These are phyloP conservation scores for Motacilla tschutschensis DNA, from an alignment of 2,113 vertebrate species.

Conservation along the genomic window DNA sequence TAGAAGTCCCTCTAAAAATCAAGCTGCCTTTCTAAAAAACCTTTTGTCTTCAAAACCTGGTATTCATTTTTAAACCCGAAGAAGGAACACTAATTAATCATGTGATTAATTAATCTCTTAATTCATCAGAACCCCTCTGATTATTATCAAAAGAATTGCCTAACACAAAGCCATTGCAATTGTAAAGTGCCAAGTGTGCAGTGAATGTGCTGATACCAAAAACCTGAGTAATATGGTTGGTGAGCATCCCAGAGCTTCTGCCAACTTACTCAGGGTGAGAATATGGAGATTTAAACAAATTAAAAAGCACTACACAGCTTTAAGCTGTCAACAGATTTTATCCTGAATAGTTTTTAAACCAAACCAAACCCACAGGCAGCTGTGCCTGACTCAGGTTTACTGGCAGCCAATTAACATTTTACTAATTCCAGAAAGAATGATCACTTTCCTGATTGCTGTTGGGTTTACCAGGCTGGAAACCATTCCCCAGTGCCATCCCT, in stretches of 20 bases:
- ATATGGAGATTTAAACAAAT: background rate
- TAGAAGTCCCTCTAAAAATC: background rate
- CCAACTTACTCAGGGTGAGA: slow-evolving; percentile 9
- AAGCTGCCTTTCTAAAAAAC: background rate
- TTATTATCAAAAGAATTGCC: slow-evolving; percentile 18
- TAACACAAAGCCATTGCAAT: slow-evolving; percentile 18
- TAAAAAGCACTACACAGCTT: background rate
- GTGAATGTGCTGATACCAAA: slow-evolving; percentile 9
- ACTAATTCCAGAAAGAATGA: background rate
- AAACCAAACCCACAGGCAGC: background rate
- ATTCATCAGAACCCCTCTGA: background rate
- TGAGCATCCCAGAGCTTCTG: slow-evolving; percentile 24
- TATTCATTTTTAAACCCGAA: background rate
- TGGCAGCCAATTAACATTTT: background rate
- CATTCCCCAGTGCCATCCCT: fast-evolving
- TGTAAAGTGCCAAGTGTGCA: slow-evolving; percentile 21
- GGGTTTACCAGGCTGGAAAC: background rate
- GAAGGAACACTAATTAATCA: background rate
- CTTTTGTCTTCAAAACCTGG: background rate
- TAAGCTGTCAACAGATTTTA: slow-evolving; percentile 5
- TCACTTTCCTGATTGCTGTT: background rate
- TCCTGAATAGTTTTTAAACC: background rate
- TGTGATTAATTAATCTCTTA: background rate
- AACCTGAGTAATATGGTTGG: background rate
- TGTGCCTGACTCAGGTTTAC: background rate